phyloP scores from a whole-genome alignment of 2,113 vertebrate genomes.

The Taurulus bubalis region DNA sequence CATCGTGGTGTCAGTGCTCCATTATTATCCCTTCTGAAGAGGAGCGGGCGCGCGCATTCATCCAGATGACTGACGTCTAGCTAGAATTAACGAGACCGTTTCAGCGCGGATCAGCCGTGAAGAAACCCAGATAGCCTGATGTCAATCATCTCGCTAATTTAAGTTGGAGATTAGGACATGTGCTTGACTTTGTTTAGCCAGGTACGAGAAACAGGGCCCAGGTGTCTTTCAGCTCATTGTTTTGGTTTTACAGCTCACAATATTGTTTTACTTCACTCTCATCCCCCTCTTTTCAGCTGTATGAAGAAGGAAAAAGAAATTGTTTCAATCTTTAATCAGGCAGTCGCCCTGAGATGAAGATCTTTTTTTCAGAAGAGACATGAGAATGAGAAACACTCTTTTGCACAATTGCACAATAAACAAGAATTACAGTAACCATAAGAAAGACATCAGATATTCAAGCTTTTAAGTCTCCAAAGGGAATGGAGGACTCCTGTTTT shows the following conservation, averaged over 20 bases:
- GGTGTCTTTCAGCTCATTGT: slow-evolving; percentile 1
- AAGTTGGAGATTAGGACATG: no score
- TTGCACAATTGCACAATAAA: not conserved
- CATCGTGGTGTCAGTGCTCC: no score
- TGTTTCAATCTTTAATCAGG: not conserved
- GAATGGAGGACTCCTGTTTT: not conserved
- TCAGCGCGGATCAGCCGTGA: no score
- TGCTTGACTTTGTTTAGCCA: no score
- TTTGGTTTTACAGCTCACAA: not conserved
- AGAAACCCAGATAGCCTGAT: no score
- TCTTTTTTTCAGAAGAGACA: not conserved
- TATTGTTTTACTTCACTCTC: not conserved
- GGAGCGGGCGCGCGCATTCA: no score
- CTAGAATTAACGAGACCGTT: no score
- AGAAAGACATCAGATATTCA: not conserved
- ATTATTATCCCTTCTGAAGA: no score
- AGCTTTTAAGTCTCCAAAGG: not conserved
- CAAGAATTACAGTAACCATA: not conserved
- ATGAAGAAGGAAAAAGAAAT: not conserved
- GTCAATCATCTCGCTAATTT: no score
- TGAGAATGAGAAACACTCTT: not conserved
- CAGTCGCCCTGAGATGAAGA: not conserved
- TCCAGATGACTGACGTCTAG: no score
- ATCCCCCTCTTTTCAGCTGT: not conserved
- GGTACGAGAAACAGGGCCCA: no score